These are phyloP conservation scores for Luperina nickerlii DNA, from an alignment of 2,888 invertebrate species.

Conservation along the genomic window DNA sequence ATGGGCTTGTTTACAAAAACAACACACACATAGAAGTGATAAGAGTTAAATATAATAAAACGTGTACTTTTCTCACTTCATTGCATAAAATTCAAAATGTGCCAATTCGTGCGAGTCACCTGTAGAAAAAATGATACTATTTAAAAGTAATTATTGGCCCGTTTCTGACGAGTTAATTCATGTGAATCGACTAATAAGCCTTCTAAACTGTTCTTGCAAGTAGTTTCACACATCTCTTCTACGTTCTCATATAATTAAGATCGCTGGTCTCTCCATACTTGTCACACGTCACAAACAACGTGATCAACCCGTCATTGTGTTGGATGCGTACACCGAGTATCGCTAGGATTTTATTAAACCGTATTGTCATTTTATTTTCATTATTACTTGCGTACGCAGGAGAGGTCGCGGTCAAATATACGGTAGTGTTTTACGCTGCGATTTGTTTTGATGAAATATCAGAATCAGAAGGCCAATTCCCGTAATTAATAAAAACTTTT, in stretches of 20 bases:
- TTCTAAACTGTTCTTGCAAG: background rate
- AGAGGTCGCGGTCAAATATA: slow-evolving; percentile 47
- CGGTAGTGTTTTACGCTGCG: slow-evolving; percentile 1
- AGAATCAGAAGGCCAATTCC: background rate
- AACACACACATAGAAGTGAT: too few species aligned
- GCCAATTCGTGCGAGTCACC: too few species aligned
- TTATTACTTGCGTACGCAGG: slow-evolving; percentile 59
- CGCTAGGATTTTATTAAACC: slow-evolving; percentile 73
- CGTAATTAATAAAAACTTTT: background rate
- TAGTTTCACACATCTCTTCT: background rate
- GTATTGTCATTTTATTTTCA: slow-evolving; percentile 75
- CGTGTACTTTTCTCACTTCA: too few species aligned
- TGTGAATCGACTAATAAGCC: too few species aligned
- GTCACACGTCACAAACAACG: slow-evolving; percentile 56
- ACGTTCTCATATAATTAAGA: background rate
- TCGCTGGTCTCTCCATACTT: slow-evolving; percentile 44
- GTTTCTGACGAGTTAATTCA: too few species aligned
- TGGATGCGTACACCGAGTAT: slow-evolving; percentile 69
- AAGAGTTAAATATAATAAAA: too few species aligned
- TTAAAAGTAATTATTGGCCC: too few species aligned
- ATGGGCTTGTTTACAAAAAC: background rate
- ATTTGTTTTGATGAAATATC: slow-evolving; percentile 26
- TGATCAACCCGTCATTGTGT: slow-evolving; percentile 75
- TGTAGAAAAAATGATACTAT: too few species aligned
- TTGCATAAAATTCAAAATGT: too few species aligned